Percentiles rank a stretch among this genome's conserved stretches.
phyloP scores from a whole-genome alignment of 2,113 vertebrate species.

The Tetrax tetrax region DNA sequence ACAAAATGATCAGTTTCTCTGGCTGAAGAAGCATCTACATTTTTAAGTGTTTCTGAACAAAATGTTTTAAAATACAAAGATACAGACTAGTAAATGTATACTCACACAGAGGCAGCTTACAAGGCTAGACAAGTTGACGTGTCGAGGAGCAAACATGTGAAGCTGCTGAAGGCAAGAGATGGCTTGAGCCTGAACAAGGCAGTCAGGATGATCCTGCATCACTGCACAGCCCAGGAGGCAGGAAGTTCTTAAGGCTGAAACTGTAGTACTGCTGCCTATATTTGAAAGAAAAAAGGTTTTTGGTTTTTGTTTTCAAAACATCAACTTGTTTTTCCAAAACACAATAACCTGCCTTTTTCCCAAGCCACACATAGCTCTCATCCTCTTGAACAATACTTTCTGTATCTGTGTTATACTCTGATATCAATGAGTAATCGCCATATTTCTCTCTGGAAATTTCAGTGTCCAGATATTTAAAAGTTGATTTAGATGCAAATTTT shows the following conservation, averaged over 20 bases:
- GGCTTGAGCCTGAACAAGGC: slow-evolving; percentile 88
- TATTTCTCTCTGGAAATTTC: background rate
- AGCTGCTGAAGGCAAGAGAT: slow-evolving; percentile 94
- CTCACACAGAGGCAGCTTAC: slow-evolving; percentile 92
- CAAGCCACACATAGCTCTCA: background rate
- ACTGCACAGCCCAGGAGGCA: slow-evolving; percentile 87
- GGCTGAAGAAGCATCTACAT: background rate
- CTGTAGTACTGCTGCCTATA: slow-evolving; percentile 74
- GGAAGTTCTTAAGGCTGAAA: slow-evolving; percentile 81
- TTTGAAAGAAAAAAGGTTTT: background rate
- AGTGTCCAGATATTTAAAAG: background rate
- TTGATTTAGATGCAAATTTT: background rate
- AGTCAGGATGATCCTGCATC: slow-evolving; percentile 89
- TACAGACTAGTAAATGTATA: slow-evolving; percentile 37
- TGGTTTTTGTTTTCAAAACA: background rate
- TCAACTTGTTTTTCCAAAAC: background rate
- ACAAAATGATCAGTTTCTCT: background rate
- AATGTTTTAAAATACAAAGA: background rate
- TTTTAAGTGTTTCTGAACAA: background rate
- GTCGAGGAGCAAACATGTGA: slow-evolving; percentile 92
- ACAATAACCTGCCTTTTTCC: background rate
- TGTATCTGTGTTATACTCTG: background rate
- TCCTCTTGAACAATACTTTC: background rate
- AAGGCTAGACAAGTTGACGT: slow-evolving; percentile 87
- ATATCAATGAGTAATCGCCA: background rate